Percentiles rank a stretch among this genome's conserved stretches.
Evolutionary conservation across 2,888 invertebrate genomes (phyloP).

Genomic region (Temnothorax rugatulus): DNA sequence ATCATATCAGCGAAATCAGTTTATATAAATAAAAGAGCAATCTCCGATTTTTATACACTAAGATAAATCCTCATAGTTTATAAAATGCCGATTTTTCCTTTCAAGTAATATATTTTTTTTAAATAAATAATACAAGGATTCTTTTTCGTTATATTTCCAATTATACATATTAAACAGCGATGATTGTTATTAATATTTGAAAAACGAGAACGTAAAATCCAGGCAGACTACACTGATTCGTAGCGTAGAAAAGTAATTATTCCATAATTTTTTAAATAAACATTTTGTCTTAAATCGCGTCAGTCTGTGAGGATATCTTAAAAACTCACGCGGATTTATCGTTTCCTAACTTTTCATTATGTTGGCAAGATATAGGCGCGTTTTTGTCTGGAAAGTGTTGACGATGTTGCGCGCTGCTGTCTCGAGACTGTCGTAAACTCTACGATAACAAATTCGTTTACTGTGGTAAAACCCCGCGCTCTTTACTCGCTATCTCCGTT

Average conservation of each 20-base stretch:
- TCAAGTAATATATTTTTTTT: no score
- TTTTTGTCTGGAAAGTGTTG: slow-evolving; percentile 1
- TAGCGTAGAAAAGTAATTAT: neutral
- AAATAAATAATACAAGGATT: neutral
- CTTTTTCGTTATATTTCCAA: neutral
- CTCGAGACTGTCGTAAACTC: slow-evolving; percentile 15
- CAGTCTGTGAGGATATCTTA: neutral
- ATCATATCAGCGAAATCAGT: neutral
- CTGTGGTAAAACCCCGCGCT: slow-evolving; percentile 35
- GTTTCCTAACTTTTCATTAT: neutral
- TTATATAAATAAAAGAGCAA: neutral
- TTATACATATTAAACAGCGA: neutral
- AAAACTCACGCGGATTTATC: neutral
- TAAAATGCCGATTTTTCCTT: no score
- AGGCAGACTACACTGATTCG: neutral
- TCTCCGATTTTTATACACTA: neutral
- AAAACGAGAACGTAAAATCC: neutral
- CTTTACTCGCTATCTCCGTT: slow-evolving; percentile 36
- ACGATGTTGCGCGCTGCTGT: neutral
- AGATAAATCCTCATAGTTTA: neutral
- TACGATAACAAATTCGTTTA: slow-evolving; percentile 36
- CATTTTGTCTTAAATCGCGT: neutral
- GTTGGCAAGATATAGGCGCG: neutral
- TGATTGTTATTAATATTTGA: neutral
- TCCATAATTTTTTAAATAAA: neutral